Evolutionary conservation across 2,888 invertebrate genomes (phyloP).

Genomic region (Erynnis tages): DNA sequence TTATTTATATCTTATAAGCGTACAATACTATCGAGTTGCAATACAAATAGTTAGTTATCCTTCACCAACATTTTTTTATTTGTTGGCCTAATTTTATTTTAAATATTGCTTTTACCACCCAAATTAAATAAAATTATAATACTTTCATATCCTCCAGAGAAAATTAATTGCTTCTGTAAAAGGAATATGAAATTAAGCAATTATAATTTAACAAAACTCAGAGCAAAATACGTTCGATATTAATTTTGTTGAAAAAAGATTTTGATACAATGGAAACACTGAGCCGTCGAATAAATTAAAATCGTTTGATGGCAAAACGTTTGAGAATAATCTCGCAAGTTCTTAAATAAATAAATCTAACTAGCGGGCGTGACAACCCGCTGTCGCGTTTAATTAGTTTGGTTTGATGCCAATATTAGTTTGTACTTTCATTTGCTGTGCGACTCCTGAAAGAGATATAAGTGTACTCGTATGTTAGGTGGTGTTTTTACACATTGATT

Average conservation of each 20-base stretch:
- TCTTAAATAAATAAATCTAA: conserved; percentile 11
- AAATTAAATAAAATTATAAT: too few relatives aligned
- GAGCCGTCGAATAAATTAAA: neutral
- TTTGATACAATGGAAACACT: neutral
- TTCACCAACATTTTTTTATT: too few relatives aligned
- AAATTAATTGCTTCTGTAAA: neutral
- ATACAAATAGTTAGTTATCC: too few relatives aligned
- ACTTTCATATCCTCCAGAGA: too few relatives aligned
- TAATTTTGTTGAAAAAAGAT: neutral
- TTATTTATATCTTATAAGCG: conserved; percentile 3
- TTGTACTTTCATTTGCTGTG: too few relatives aligned
- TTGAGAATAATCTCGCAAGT: neutral
- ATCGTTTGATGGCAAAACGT: conserved; percentile 5
- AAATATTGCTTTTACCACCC: too few relatives aligned
- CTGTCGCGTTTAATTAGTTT: conserved; percentile 2
- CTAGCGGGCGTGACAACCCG: neutral
- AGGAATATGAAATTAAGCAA: neutral
- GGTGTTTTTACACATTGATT: too few relatives aligned
- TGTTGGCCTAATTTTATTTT: too few relatives aligned
- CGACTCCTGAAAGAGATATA: too few relatives aligned
- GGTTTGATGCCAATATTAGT: neutral
- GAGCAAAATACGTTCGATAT: neutral
- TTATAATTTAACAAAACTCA: neutral
- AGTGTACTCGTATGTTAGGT: too few relatives aligned
- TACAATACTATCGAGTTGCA: too few relatives aligned